Percentiles rank a stretch among this genome's conserved stretches.
Conservation (phyloP, 2,113 vertebrate species). For the Pangasianodon hypophthalmus region DNA sequence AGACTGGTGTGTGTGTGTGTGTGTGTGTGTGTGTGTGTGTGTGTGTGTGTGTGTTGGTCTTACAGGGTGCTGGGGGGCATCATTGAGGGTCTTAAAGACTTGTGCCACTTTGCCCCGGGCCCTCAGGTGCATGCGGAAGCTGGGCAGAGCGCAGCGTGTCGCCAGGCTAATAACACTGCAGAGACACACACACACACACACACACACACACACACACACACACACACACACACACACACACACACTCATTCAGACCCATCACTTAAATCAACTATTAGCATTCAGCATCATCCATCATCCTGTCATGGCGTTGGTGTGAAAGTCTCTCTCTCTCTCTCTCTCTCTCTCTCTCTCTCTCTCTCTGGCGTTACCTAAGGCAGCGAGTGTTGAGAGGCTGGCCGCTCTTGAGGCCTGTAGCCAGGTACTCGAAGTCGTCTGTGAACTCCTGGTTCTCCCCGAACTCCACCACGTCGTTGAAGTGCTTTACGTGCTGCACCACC, state of each 20-base stretch:
- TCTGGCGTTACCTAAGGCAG: slow-evolving; percentile 89
- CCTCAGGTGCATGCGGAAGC: slow-evolving; percentile 97
- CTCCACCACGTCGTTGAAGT: slow-evolving; percentile 99
- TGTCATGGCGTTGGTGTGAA: background rate
- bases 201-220: background rate
- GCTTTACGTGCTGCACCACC: slow-evolving; percentile 97
- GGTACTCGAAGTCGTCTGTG: slow-evolving; percentile 97
- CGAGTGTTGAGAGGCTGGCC: slow-evolving; percentile 98
- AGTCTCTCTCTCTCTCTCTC: too few relatives aligned
- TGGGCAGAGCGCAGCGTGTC: slow-evolving; percentile 95
- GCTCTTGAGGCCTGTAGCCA: slow-evolving; percentile 94
- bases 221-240: background rate
- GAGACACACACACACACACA: background rate
- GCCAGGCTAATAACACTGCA: slow-evolving; percentile 96
- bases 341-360: too few relatives aligned
- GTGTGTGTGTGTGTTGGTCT: background rate
- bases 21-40: background rate
- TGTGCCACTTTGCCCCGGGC: slow-evolving; percentile 97
- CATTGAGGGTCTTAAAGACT: slow-evolving; percentile 97
- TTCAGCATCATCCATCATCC: background rate
- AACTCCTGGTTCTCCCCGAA: slow-evolving; percentile 99
- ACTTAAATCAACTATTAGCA: background rate
- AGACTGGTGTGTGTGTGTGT: background rate
- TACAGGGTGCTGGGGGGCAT: slow-evolving; percentile 94
- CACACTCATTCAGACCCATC: background rate